These are phyloP conservation scores for Isurus oxyrinchus DNA, from an alignment of 2,113 vertebrate species.

Conservation along the genomic window DNA sequence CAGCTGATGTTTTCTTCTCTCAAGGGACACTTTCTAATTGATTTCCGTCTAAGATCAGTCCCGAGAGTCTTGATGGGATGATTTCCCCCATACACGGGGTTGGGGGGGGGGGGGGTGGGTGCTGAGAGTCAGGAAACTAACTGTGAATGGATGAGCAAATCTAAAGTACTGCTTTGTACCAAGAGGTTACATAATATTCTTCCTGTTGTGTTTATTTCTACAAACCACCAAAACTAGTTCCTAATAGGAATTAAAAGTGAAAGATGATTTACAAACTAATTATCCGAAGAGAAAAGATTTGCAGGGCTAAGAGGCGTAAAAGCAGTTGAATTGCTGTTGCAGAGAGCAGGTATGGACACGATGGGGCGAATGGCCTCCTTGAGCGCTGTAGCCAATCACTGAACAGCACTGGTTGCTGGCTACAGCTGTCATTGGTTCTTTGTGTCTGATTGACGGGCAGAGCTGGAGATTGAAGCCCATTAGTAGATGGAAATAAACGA, in stretches of 20 bases:
- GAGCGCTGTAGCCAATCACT: neutral
- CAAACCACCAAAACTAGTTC: neutral
- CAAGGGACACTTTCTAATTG: neutral
- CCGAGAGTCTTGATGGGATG: no score
- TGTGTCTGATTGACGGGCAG: neutral
- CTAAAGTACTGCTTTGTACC: slow-evolving; percentile 61
- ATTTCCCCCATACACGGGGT: neutral
- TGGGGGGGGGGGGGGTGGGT: no score
- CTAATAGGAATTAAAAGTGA: neutral
- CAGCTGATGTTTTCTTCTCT: neutral
- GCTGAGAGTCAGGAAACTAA: neutral
- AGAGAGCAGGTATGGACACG: neutral
- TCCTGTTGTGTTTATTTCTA: neutral
- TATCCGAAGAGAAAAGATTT: neutral
- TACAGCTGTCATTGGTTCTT: neutral
- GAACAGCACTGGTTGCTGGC: neutral
- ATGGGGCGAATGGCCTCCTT: neutral
- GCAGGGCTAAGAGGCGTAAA: neutral
- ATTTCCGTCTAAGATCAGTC: neutral
- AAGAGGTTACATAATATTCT: neutral
- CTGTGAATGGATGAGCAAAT: slow-evolving; percentile 78
- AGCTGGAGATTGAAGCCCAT: neutral
- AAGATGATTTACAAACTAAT: neutral
- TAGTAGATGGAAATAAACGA: neutral
- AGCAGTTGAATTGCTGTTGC: neutral